Evolutionary conservation across 2,888 invertebrate species (phyloP), one percentile per base, ranked within the genome.

Genomic region (Lissonota sp.): DNA sequence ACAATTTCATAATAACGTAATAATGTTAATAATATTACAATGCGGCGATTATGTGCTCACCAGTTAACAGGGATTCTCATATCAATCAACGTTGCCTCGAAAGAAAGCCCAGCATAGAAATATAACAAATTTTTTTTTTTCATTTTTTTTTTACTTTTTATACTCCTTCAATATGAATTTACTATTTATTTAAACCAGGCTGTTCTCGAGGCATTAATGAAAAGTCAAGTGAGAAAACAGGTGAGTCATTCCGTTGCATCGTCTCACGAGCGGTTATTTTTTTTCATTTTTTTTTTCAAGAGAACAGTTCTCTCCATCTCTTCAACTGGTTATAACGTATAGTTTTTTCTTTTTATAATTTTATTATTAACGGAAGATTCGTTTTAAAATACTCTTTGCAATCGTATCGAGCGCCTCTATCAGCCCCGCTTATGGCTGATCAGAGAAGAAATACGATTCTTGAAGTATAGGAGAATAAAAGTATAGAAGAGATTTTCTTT

Each of bases 1-100:
- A 92, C 92, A 92, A 92, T 92, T 92, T 92, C 90, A 92, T 92
- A 92, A 92, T 92, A 92, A 92, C 92, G 92, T 92, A 92, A 92
- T 92, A 91, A 91, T 90, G 88, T 86, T 86, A 84, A 85, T 87
- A 92, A 91, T 92, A 92, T 91, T 92, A 92, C 91, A 92, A 92
- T 92, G 90, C 88, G 91, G 91, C 89, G 91, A 90, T 90, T 90
- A 90, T 87, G 89, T 90, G 90, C 87, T 92, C 92, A 91, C 91
- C 91, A 91, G 89, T 91, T 91, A 92, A 92, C 92, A 92, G 92
- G 92, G 91, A 91, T 91, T 91, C 88, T 91, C 88, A 90, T 91
- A 92, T 92, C 90, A 91, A 92, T 92, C 91, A 92, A 92, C 91
- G 91, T 88, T 90, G 89, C 91, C 91, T 91, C 91, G 90, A 91